Base-by-base conservation (phyloP, 2,797 vertebrate genomes). In the Crotalus adamanteus region DNA sequence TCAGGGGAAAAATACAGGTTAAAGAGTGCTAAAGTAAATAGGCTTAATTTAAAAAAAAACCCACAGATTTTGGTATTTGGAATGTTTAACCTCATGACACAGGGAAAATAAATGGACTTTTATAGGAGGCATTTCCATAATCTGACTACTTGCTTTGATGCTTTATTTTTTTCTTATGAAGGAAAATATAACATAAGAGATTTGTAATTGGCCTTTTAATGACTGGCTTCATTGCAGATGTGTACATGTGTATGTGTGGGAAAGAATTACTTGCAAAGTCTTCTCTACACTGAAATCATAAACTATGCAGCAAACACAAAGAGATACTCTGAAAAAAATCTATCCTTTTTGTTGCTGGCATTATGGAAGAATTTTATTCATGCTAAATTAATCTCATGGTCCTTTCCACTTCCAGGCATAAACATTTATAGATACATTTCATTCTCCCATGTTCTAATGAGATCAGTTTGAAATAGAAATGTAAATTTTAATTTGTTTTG, bases 271-370 rank as follows among this genome's bases (percentile, higher is more conserved):
- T 55, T 78, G 20, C 73, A 42, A 42, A 42, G 1, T 78, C 11
- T 37, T 51, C 28, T 91, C 7, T 85, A 16, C 51, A 60, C n/a
- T n/a, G 20, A 86, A 63, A 86, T 31, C 83, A 47, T 31, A 91
- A 51, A 61, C 42, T 25, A 47, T 31, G 59, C 47, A 65, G 26
- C 73, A 37, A 37, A 86, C 31, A 60, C 28, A 31, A 26, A 25
- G 37, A 91, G n/a, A 55, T 91, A 51, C 51, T 87, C 28, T 87
- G 51, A 86, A 65, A 53, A 53, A 87, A 91, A 65, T 25, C n/a
- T 91, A 18, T 65, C 22, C 55, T 3, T 37, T 73, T 90, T 26
- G 37, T 78, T 42, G 73, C 25, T 42, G 85, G 22, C 31, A 2
- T 92, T 31, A 12, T 16, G 69, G 91, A 26, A 0, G 0, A 0